phyloP scores from a whole-genome alignment of 2,113 vertebrate genomes.

The Malurus melanocephalus region DNA sequence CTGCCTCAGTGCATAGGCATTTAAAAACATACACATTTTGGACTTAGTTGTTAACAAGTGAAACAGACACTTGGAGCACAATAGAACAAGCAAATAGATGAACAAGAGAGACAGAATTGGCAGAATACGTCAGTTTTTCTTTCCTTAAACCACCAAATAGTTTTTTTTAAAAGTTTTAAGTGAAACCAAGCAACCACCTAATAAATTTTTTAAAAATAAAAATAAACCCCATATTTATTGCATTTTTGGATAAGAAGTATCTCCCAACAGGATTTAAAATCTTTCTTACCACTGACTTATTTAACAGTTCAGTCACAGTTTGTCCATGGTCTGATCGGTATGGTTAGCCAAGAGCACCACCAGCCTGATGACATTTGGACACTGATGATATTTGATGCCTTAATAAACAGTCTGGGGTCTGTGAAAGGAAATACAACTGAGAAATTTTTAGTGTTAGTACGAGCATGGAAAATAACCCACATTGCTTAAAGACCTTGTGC shows the following conservation, averaged over 20 bases:
- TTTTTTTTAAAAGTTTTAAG: neutral
- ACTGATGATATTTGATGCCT: slow-evolving; percentile 4
- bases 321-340: neutral
- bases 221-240: neutral
- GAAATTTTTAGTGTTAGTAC: neutral
- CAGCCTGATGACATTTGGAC: neutral
- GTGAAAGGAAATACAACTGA: slow-evolving; percentile 4
- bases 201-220: neutral
- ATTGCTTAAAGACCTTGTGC: neutral
- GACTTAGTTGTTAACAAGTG: neutral
- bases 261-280: neutral
- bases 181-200: neutral
- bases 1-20: neutral
- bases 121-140: neutral
- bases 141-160: neutral
- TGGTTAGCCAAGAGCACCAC: slow-evolving; percentile 4
- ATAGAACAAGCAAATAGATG: neutral
- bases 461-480: neutral
- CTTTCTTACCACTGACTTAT: neutral
- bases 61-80: neutral
- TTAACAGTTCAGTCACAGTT: slow-evolving; percentile 31
- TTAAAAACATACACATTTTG: neutral
- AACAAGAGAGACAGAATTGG: neutral
- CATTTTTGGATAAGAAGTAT: neutral
- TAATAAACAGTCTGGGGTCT: slow-evolving; percentile 14